A percentile compares a stretch with the other conserved stretches of the same genome.
Conservation (phyloP, 2,888 invertebrate genomes). For the Mythimna loreyi region DNA sequence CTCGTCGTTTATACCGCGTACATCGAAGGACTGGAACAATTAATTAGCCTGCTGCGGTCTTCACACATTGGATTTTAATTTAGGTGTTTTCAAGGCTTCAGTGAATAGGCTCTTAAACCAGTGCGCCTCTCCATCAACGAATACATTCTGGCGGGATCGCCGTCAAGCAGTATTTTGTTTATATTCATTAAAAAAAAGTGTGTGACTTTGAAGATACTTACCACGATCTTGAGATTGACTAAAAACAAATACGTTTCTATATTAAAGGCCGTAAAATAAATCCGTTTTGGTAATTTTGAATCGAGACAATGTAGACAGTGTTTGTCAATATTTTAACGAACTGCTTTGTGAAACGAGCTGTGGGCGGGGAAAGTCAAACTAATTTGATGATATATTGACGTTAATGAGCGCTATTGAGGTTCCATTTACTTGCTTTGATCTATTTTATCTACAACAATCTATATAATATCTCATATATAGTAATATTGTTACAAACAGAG, state of each 20-base stretch:
- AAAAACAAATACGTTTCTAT: not conserved
- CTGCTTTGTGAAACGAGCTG: constrained; percentile 35
- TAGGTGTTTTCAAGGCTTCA: too few relatives aligned
- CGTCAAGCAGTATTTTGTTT: too few relatives aligned
- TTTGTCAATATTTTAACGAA: constrained; percentile 53
- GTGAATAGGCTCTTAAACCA: too few relatives aligned
- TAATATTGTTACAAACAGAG: too few relatives aligned
- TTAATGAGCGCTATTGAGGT: constrained; percentile 39
- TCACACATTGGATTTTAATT: too few relatives aligned
- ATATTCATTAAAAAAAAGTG: too few relatives aligned
- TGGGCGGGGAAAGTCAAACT: constrained; percentile 48
- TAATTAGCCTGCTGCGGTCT: too few relatives aligned
- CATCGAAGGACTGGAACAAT: too few relatives aligned
- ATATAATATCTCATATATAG: too few relatives aligned
- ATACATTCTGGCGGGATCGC: too few relatives aligned
- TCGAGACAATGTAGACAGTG: constrained; percentile 26
- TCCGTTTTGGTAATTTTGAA: constrained; percentile 3
- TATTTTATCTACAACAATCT: constrained; percentile 19
- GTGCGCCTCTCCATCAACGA: too few relatives aligned
- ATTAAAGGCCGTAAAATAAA: not conserved
- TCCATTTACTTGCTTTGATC: constrained; percentile 14
- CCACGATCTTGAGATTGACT: not conserved
- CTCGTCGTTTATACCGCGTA: too few relatives aligned
- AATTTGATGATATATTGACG: constrained; percentile 58
- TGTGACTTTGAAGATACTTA: not conserved